Base-by-base conservation (phyloP, 2,113 vertebrate species). In the Paraplagusia blochii region DNA sequence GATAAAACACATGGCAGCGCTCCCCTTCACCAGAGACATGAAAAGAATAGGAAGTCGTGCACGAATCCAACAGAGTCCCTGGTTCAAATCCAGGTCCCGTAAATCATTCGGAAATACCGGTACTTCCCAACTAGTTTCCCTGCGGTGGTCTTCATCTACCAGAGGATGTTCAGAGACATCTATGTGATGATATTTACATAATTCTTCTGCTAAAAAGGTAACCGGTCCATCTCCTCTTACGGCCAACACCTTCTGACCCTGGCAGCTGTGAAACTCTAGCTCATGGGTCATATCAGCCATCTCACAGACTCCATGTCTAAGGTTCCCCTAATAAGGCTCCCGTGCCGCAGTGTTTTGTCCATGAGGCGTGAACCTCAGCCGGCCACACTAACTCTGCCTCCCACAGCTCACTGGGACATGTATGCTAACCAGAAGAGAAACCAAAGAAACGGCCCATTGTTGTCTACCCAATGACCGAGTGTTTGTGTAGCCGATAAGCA, bases 361-460 rank as follows among this genome's bases (percentile, higher is more conserved):
- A 44, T 36, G 50, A 34, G 64, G 66, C 58, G 14, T 65, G 53
- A 74, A 70, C 67, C 60, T 69, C 59, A 53, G 60, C 35, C 6
- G 22, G 22, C 22, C 22, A 29, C 22, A 29, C 22, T 29, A n/a
- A n/a, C n/a, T n/a, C n/a, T n/a, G n/a, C 22, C 78, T 48, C 64
- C 65, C 65, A 74, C 79, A 74, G 72, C 59, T 65, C 61, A 66
- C 48, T 64, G 54, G 72, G 56, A 45, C 48, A 11, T 55, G 68
- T 39, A 51, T 48, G 47, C 56, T 61, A 18, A 60, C 48, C 53
- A 42, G 54, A 57, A 54, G 3, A 47, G 29, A 69, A 68, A 53
- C 19, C 13, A 10, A 63, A 83, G 73, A 86, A 82, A 81, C 66
- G 65, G 63, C 11, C 74, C 60, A 81, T 81, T 87, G 81, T 87